Base-by-base conservation (phyloP, 2,888 invertebrate genomes). In the Sthenelais limicola region DNA sequence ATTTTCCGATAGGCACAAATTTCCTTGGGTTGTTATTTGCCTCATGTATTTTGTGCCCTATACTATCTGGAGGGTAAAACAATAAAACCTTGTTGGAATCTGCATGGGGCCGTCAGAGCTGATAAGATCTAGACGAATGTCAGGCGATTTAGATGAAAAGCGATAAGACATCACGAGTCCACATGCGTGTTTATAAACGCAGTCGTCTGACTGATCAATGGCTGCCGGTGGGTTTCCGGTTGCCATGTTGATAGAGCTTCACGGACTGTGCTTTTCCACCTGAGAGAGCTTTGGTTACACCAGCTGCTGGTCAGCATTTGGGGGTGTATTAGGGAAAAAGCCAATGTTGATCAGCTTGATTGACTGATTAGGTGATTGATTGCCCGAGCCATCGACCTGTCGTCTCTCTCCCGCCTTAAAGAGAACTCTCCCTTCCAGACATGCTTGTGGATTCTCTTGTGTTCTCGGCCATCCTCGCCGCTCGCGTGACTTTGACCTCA, bases 351-450 rank as follows among this genome's bases (percentile, higher is more conserved):
- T 62, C 62, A 43, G 38, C 35, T 43, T 62, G 62, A 62, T 62
- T 62, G 62, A 62, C 62, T 62, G 62, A 62, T 62, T 62, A 62
- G 26, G 62, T 62, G 62, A 62, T 62, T 62, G 62, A 62, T 62
- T 62, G 43, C 38, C 38, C 62, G 38, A 35, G 24, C 62, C 12
- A 62, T 35, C 62, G 62, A 62, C 35, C 35, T 62, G 62, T 62
- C 62, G 62, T 35, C 38, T 62, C 3, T 62, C 43, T 21, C 62
- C 38, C 62, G 62, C 38, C 38, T n/a, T n/a, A n/a, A 62, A 56
- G 35, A 38, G 38, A 35, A 26, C 26, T 38, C 38, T 43, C 38
- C 62, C 9, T 62, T 62, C 43, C 15, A 43, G 9, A 12, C 15
- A 12, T 43, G 9, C 15, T 43, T 43, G 43, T 43, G 15, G 43